Conservation (phyloP, 1,140 invertebrate genomes). For the Drosophila tani region DNA sequence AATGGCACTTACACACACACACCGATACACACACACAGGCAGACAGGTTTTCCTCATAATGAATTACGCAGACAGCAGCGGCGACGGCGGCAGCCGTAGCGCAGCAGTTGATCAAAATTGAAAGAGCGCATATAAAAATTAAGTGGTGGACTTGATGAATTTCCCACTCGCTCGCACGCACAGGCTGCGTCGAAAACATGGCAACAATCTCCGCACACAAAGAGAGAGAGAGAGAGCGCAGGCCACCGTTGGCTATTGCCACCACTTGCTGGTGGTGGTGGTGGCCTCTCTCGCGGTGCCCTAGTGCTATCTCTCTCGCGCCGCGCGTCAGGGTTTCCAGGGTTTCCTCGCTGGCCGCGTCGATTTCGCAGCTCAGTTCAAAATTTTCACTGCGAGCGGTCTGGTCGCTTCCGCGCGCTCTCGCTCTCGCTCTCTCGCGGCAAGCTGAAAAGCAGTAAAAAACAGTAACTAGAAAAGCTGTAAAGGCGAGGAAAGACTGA, state of each 20-base stretch:
- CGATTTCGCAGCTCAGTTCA: conserved; percentile 77
- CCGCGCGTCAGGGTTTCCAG: conserved; percentile 37
- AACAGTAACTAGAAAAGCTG: background rate
- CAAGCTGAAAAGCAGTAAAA: conserved; percentile 1
- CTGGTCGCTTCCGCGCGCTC: conserved; percentile 22
- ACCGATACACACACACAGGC: conserved; percentile 13
- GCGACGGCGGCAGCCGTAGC: conserved; percentile 15
- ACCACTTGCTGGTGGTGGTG: background rate
- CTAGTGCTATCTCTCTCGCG: conserved; percentile 15
- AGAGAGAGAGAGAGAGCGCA: background rate
- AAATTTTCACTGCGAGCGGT: conserved; percentile 83
- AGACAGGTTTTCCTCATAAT: conserved; percentile 22
- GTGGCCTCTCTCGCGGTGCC: conserved; percentile 7
- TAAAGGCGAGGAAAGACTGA: conserved; percentile 25
- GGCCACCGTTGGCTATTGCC: conserved; percentile 3
- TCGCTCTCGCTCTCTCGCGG: conserved; percentile 21
- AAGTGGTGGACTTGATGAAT: conserved; percentile 84
- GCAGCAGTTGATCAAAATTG: conserved; percentile 77
- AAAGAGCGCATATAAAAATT: conserved; percentile 84
- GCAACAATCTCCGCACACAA: conserved; percentile 13
- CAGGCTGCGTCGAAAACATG: conserved; percentile 27
- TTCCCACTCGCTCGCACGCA: conserved; percentile 71
- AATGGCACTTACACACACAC: conserved; percentile 54
- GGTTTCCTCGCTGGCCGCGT: conserved; percentile 74
- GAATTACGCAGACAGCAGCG: conserved; percentile 15